Evolutionary conservation across 2,113 vertebrate species (phyloP), one percentile per base, ranked within the genome.

Genomic region (Heloderma charlesbogerti): DNA sequence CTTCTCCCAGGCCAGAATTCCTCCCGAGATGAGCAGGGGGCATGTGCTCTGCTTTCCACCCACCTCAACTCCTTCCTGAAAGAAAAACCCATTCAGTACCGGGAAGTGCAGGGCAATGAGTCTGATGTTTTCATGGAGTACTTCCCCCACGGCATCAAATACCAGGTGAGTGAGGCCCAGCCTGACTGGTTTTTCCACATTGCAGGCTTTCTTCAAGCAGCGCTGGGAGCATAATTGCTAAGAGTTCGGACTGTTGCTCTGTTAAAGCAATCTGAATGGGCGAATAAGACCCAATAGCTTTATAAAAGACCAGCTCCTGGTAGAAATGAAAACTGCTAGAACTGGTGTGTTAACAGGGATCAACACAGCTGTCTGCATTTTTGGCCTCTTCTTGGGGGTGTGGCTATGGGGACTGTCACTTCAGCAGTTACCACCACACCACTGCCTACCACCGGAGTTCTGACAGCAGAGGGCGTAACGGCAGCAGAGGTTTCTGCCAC

Each of bases 91-190:
- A 82, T 98, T 57, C 99, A 99, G 92, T 98, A 99, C 96, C 94
- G 98, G 0, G 97, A 99, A 75, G 97, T 97, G 2, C 99, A 99
- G 95, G 98, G 98, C 89, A 98, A 98, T 0, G 98, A 99, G 96
- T 97, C 98, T 0, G 95, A 97, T 0, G 95, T 97, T 94, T 99
- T 99, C 97, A 98, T 99, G 98, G 92, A 87, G 7, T 98, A 98
- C n/a, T 99, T 99, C 90, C 98, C 98, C 3, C 93, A 72, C 0
- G 98, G 98, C 16, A 89, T 99, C 95, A 98, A 98, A 95, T 99
- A 99, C 96, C 98, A 98, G 98, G 98, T 99, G 63, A 94, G 94
- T 89, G 20, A 95, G 10, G 34, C 16, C 22, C 1, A 4, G 16
- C 7, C 15, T n/a, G 48, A n/a, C 67, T 3, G 0, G 40, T n/a